phyloP scores from a whole-genome alignment of 2,113 vertebrate species.

The Bettongia penicillata region DNA sequence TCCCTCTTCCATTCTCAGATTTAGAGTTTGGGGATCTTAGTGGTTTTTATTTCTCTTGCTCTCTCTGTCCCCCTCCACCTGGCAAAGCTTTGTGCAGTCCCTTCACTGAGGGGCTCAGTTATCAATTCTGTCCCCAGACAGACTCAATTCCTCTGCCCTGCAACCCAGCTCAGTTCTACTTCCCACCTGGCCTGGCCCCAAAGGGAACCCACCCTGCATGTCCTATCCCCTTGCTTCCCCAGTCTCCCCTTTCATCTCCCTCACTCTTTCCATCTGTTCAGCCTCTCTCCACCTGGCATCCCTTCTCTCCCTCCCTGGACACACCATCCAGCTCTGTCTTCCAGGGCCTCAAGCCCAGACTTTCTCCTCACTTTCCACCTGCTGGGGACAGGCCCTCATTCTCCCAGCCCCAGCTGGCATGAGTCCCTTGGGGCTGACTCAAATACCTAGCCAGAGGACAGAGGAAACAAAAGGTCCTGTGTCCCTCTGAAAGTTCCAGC shows the following conservation, averaged over 20 bases:
- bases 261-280: background rate
- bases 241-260: background rate
- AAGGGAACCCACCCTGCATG: background rate
- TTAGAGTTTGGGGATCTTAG: background rate
- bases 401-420: background rate
- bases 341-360: fast-evolving
- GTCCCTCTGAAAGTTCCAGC: background rate
- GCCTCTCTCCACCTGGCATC: no score
- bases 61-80: background rate
- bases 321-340: background rate
- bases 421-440: fast-evolving
- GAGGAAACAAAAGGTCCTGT: constrained; percentile 27
- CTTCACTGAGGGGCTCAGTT: background rate
- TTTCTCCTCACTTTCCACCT: constrained; percentile 21
- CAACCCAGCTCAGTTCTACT: background rate
- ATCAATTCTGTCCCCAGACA: background rate
- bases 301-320: background rate
- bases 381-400: background rate
- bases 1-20: background rate
- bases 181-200: background rate
- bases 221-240: background rate
- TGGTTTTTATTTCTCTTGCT: background rate
- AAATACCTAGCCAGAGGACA: background rate
- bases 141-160: background rate
- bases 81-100: background rate